These are phyloP conservation scores for Danio rerio DNA, from an alignment of 2,113 vertebrate species.

Conservation along the genomic window DNA sequence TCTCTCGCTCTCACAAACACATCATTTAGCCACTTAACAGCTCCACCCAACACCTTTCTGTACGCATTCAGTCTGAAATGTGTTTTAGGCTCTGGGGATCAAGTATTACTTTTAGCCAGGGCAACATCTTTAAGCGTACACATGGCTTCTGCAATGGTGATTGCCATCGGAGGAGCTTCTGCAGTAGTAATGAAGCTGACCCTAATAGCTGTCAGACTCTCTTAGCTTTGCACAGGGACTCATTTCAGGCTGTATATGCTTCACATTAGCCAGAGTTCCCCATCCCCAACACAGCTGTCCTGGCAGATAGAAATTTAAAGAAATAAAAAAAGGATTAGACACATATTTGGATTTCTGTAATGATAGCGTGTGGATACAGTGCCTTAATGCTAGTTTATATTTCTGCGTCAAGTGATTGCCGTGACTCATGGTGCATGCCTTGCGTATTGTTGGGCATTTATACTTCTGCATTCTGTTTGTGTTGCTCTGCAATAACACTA, in stretches of 20 bases:
- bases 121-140: background rate
- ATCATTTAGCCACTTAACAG: slow-evolving; percentile 32
- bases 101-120: background rate
- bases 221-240: slow-evolving; percentile 21
- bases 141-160: slow-evolving; percentile 2
- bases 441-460: no score
- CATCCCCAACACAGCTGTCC: background rate
- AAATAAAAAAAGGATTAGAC: background rate
- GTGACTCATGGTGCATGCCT: no score
- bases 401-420: no score
- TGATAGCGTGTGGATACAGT: no score
- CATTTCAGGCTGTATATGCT: background rate
- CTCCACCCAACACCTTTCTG: slow-evolving; percentile 9
- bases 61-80: slow-evolving; percentile 2
- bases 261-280: slow-evolving; percentile 4
- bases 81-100: slow-evolving; percentile 26
- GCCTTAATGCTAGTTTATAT: no score
- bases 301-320: background rate
- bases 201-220: slow-evolving; percentile 26
- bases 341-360: no score
- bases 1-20: slow-evolving; percentile 14
- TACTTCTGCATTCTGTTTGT: no score
- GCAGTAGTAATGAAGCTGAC: slow-evolving; percentile 5
- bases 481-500: no score
- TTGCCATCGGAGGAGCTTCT: slow-evolving; percentile 5